Conservation (phyloP, 64 coral and sea anemone species). For the Astreopora myriophthalma region DNA sequence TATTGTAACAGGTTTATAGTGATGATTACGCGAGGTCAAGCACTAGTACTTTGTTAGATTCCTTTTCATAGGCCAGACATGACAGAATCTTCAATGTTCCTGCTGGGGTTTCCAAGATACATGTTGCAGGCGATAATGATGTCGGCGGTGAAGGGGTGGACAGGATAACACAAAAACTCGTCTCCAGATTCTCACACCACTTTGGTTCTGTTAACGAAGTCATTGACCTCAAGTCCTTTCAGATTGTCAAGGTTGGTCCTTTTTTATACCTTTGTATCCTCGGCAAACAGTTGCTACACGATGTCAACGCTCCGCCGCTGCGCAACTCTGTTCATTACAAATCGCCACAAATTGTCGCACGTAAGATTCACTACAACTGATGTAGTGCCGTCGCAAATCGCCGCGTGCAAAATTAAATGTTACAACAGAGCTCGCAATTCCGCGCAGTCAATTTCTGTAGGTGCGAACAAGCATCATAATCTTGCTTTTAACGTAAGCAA, state of each 20-base stretch:
- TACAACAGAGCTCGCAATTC: no score
- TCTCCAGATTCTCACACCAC: conserved; percentile 54
- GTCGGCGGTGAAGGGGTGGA: conserved; percentile 79
- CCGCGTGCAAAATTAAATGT: no score
- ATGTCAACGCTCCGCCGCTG: no score
- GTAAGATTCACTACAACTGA: no score
- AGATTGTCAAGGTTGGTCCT: conserved; percentile 80
- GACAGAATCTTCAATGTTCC: conserved; percentile 62
- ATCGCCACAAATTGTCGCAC: no score
- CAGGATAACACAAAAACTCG: neutral
- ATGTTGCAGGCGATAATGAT: conserved; percentile 84
- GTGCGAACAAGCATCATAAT: no score
- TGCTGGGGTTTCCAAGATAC: conserved; percentile 21
- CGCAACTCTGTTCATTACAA: no score
- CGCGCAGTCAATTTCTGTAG: no score
- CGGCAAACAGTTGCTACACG: neutral
- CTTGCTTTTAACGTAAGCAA: no score
- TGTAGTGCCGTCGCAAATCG: no score
- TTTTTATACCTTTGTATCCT: neutral
- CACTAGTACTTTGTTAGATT: neutral
- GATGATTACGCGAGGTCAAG: neutral
- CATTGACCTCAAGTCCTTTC: conserved; percentile 59
- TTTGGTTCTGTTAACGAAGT: conserved; percentile 80
- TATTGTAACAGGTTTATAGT: no score
- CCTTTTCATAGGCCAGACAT: conserved; percentile 57